These are phyloP conservation scores for Xylota sylvarum DNA, from an alignment of 2,888 invertebrate species.

Conservation along the genomic window DNA sequence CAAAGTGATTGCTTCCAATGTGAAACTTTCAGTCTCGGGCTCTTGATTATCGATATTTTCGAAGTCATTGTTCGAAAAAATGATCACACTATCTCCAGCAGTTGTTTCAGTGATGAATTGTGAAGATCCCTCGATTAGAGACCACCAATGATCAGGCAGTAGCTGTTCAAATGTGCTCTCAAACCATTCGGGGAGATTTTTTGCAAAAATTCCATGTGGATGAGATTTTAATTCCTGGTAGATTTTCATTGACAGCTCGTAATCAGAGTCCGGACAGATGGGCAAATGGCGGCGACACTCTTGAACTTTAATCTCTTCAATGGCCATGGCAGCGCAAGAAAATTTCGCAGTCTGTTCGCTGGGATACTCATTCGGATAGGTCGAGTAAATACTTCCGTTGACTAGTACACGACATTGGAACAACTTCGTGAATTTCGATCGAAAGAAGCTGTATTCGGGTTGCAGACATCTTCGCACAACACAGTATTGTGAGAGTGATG, in stretches of 20 bases:
- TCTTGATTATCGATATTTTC: constrained; percentile 73
- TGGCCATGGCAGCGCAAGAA: constrained; percentile 81
- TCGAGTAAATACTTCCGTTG: constrained; percentile 80
- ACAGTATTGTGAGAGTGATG: constrained; percentile 81
- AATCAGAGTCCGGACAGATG: constrained; percentile 80
- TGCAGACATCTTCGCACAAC: constrained; percentile 78
- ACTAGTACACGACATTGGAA: constrained; percentile 82
- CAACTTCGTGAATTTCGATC: constrained; percentile 78
- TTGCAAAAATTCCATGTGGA: constrained; percentile 87
- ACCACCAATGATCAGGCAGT: constrained; percentile 90
- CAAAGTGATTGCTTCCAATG: constrained; percentile 79
- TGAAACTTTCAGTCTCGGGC: constrained; percentile 25
- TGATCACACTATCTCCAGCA: constrained; percentile 80
- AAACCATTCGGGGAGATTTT: constrained; percentile 87
- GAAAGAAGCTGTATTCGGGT: constrained; percentile 80
- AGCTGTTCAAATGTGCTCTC: constrained; percentile 88
- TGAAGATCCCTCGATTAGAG: constrained; percentile 86
- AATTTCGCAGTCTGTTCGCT: constrained; percentile 80
- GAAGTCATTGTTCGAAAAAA: constrained; percentile 81
- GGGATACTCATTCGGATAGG: constrained; percentile 82
- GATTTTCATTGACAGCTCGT: constrained; percentile 81
- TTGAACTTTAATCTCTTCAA: constrained; percentile 81
- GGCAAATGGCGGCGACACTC: constrained; percentile 80
- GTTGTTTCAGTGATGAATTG: constrained; percentile 85
- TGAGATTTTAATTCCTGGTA: constrained; percentile 81